These are phyloP conservation scores for Eulacestoma nigropectus DNA, from an alignment of 2,113 vertebrate genomes.

Conservation along the genomic window DNA sequence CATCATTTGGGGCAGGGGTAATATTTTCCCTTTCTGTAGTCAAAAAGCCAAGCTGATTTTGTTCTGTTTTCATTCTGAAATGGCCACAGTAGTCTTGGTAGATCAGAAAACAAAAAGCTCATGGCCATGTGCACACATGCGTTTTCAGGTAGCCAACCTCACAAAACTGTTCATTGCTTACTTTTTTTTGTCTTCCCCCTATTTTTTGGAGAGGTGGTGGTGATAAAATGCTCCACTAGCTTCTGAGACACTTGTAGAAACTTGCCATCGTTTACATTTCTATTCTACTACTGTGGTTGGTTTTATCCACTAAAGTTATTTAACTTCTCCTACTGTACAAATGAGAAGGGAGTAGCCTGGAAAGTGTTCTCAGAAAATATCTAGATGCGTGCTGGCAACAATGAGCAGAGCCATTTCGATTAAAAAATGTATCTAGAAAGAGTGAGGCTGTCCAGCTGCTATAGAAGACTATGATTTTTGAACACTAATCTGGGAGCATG, in stretches of 20 bases:
- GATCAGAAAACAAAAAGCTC: neutral
- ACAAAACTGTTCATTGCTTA: neutral
- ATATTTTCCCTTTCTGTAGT: neutral
- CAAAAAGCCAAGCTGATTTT: neutral
- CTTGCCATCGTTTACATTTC: neutral
- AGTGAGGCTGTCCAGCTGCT: neutral
- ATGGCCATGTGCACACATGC: neutral
- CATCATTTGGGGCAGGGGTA: neutral
- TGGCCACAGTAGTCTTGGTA: neutral
- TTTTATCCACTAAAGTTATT: neutral
- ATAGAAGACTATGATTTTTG: neutral
- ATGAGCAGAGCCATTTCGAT: neutral
- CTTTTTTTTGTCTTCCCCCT: neutral
- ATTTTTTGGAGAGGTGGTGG: neutral
- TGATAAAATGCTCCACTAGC: neutral
- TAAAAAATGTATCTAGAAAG: neutral
- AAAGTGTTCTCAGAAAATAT: neutral
- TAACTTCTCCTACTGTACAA: neutral
- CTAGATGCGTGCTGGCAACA: neutral
- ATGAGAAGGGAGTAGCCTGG: neutral
- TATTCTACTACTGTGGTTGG: neutral
- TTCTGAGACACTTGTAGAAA: neutral
- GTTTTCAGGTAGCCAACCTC: neutral
- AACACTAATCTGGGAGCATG: neutral
- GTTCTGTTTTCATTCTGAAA: neutral